Evolutionary conservation across 2,888 invertebrate species (phyloP).

Genomic region (Caenorhabditis sp.): DNA sequence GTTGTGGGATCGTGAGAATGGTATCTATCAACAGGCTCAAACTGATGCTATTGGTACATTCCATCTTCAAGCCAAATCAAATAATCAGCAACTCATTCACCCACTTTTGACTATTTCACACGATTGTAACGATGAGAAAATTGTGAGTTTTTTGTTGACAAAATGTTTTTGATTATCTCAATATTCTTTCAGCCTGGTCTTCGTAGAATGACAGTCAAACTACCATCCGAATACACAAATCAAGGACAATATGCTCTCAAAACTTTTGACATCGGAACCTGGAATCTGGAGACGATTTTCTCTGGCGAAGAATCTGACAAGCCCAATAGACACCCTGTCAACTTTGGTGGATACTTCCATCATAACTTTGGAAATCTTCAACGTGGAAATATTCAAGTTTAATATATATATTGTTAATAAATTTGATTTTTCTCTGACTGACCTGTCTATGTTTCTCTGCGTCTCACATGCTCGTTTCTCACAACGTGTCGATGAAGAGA

Average conservation of each 20-base stretch:
- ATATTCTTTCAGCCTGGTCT: slow-evolving; percentile 26
- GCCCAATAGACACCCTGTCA: background rate
- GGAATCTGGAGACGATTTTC: slow-evolving; percentile 40
- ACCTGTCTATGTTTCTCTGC: too few relatives aligned
- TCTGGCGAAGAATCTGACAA: slow-evolving; percentile 34
- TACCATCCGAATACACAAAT: slow-evolving; percentile 38
- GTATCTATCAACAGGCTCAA: slow-evolving; percentile 26
- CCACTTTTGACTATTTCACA: slow-evolving; percentile 40
- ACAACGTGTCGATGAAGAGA: too few relatives aligned
- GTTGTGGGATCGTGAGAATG: slow-evolving; percentile 32
- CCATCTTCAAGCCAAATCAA: slow-evolving; percentile 26
- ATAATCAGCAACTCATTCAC: slow-evolving; percentile 21
- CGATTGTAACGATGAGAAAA: slow-evolving; percentile 34
- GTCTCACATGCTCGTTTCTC: too few relatives aligned
- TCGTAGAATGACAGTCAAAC: slow-evolving; percentile 41
- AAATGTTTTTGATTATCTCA: background rate
- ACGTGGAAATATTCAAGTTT: background rate
- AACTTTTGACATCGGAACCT: slow-evolving; percentile 39
- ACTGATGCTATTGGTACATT: slow-evolving; percentile 36
- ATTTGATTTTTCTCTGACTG: too few relatives aligned
- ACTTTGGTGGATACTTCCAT: background rate
- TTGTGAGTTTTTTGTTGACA: background rate
- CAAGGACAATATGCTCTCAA: slow-evolving; percentile 28
- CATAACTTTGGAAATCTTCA: background rate
- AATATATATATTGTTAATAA: too few relatives aligned